phyloP scores from a whole-genome alignment of 2,797 vertebrate genomes.

The Thaleichthys pacificus region DNA sequence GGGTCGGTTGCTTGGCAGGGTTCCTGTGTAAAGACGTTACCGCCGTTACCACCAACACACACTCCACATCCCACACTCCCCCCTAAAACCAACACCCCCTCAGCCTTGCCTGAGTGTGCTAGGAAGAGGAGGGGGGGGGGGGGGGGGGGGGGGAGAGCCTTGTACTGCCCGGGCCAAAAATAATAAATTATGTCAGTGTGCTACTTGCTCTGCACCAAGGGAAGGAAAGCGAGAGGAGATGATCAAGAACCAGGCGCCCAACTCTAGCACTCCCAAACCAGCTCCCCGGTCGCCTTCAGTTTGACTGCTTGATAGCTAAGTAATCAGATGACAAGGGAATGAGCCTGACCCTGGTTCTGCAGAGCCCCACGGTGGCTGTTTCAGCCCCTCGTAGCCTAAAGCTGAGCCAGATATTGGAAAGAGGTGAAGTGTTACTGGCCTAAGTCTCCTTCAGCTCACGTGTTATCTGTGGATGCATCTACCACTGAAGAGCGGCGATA shows the following conservation, averaged over 20 bases:
- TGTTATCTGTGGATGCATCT: too few species aligned
- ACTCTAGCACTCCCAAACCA: constrained; percentile 41
- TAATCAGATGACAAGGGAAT: constrained; percentile 41
- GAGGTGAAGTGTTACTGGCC: too few species aligned
- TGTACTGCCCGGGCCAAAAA: constrained; percentile 63
- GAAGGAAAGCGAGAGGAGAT: constrained; percentile 38
- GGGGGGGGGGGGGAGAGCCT: constrained; percentile 22
- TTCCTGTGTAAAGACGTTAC: constrained; percentile 58
- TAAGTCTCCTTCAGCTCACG: too few species aligned
- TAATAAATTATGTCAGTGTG: constrained; percentile 73
- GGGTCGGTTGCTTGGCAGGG: constrained; percentile 36
- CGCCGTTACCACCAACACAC: constrained; percentile 34
- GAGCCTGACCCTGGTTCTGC: neutral
- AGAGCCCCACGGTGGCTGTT: too few species aligned
- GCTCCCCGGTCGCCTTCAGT: constrained; percentile 41
- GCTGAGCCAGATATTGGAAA: too few species aligned
- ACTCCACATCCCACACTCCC: constrained; percentile 53
- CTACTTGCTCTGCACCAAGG: constrained; percentile 49
- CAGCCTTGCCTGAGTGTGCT: constrained; percentile 46
- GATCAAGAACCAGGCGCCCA: constrained; percentile 55
- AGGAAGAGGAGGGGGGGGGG: constrained; percentile 31
- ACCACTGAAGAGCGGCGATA: too few species aligned
- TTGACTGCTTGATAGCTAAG: constrained; percentile 45
- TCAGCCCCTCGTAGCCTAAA: too few species aligned
- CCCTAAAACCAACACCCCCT: constrained; percentile 51